Conservation (phyloP, 1,140 invertebrate species). For the Nixonia krombeini region DNA sequence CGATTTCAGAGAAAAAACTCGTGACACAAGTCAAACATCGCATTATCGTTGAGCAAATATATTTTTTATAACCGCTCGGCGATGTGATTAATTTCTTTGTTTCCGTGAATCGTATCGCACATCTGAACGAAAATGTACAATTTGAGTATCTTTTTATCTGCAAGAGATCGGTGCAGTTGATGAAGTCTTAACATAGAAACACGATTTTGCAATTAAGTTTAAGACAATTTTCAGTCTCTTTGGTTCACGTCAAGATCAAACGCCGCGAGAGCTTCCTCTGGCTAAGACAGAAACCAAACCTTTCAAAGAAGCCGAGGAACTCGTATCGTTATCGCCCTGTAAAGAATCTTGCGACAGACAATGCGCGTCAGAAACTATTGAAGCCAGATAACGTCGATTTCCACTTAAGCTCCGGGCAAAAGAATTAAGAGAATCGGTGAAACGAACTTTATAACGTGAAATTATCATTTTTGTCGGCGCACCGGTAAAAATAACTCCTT, state of each 20-base stretch:
- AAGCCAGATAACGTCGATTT: slow-evolving; percentile 12
- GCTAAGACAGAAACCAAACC: slow-evolving; percentile 20
- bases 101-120: too few species aligned
- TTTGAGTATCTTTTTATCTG: too few species aligned
- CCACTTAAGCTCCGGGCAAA: neutral
- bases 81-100: too few species aligned
- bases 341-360: slow-evolving; percentile 40
- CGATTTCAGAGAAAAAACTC: too few species aligned
- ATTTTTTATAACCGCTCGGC: too few species aligned
- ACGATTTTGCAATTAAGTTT: neutral
- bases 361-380: slow-evolving; percentile 37
- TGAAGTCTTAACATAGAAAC: too few species aligned
- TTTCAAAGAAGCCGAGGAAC: slow-evolving; percentile 37
- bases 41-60: too few species aligned
- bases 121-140: too few species aligned
- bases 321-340: slow-evolving; percentile 41
- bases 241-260: slow-evolving; percentile 3
- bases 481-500: too few species aligned
- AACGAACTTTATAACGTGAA: neutral
- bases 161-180: too few species aligned
- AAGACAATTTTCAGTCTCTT: neutral
- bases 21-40: too few species aligned
- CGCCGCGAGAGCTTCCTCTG: slow-evolving; percentile 25
- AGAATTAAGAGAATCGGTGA: neutral
- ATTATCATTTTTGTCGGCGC: too few species aligned